Evolutionary conservation across 2,797 vertebrate species (phyloP), one percentile per base, ranked within the genome.

Genomic region (Acanthurus leucopareius): DNA sequence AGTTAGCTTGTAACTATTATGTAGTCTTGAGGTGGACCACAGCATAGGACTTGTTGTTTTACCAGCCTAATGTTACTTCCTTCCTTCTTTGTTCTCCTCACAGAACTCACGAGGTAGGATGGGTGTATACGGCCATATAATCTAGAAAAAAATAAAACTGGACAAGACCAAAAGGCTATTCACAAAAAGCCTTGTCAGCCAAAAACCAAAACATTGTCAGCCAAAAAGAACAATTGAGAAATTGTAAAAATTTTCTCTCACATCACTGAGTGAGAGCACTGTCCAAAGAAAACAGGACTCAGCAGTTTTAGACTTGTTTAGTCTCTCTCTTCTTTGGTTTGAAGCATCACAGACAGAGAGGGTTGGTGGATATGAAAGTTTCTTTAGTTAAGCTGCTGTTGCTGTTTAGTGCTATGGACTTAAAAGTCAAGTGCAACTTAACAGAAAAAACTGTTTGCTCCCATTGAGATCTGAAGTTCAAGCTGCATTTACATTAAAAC

Each of bases 1-100:
- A 7, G 19, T 63, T 61, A 19, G 8, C 14, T 14, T 9, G 16
- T 54, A 49, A 40, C 32, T 28, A 2, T 1, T 20, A n/a, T 59
- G 42, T 28, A 4, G n/a, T 48, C 14, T 47, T 67, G 25, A 51
- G 54, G 15, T 17, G 19, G 40, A 48, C 9, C 40, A 54, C 58
- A 28, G 49, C 38, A 65, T 47, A 20, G 10, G 25, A 47, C n/a
- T 77, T 69, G 58, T 73, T 80, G 49, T 75, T 80, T 65, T 61
- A 77, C 25, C 48, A 0, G 9, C 56, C 44, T 20, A 62, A 54
- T 60, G 10, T 63, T 64, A 45, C 54, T 76, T 79, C 72, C 80
- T 88, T 77, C 65, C 77, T 77, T 70, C 48, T 74, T 78, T 69
- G 47, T 66, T 79, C 10, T 49, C 6, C 1, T 56, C 54, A 20